Evolutionary conservation across 2,797 vertebrate species (phyloP).

Genomic region (Malacoraja senta): DNA sequence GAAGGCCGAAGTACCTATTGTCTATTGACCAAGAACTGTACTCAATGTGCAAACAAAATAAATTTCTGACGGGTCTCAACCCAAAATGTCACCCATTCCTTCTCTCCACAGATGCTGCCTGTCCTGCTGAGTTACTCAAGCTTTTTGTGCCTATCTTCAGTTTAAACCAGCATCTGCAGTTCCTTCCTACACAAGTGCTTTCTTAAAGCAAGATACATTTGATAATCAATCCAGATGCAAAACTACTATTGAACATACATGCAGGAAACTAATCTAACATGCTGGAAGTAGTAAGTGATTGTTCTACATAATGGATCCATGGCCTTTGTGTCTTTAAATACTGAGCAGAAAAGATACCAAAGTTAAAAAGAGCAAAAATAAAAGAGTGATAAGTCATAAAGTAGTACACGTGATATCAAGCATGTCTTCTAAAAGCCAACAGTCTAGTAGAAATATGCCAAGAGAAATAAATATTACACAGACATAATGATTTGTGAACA

Average conservation of each 20-base stretch:
- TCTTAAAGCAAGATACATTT: background rate
- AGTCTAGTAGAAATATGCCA: background rate
- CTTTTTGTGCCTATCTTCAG: too few species aligned
- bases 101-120: too few species aligned
- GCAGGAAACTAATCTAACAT: background rate
- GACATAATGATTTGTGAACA: background rate
- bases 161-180: too few species aligned
- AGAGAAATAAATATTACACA: background rate
- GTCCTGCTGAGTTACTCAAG: too few species aligned
- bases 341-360: background rate
- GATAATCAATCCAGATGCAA: background rate
- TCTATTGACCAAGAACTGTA: background rate
- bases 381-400: background rate
- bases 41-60: background rate
- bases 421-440: background rate
- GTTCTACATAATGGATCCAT: too few species aligned
- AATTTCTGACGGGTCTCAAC: too few species aligned
- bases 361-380: background rate
- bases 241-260: background rate
- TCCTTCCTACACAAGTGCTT: background rate
- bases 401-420: background rate
- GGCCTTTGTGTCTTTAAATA: too few species aligned
- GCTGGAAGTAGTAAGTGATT: background rate
- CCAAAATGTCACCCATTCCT: too few species aligned
- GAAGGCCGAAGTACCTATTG: too few species aligned